These are phyloP conservation scores for Caracal caracal DNA, from an alignment of 2,113 vertebrate species.

Conservation along the genomic window DNA sequence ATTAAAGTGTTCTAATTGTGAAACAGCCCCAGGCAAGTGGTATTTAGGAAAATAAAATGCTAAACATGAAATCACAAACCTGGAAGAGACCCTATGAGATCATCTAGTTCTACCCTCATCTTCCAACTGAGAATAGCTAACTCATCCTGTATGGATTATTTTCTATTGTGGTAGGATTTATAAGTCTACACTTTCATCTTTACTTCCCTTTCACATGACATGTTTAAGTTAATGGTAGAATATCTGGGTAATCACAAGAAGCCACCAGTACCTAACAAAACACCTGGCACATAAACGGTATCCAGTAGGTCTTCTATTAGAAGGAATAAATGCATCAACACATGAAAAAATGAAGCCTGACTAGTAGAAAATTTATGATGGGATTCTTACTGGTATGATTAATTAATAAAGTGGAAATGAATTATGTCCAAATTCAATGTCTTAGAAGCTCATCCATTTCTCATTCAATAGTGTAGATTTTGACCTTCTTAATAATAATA, in stretches of 20 bases:
- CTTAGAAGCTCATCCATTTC: not conserved
- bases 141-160: not conserved
- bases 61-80: not conserved
- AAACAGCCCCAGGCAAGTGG: constrained; percentile 34
- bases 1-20: constrained; percentile 31
- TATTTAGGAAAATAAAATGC: constrained; percentile 51
- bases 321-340: not conserved
- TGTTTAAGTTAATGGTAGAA: constrained; percentile 12
- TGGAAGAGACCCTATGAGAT: not conserved
- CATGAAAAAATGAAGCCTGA: not conserved
- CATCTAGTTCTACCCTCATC: not conserved
- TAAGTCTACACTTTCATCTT: not conserved
- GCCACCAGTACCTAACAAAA: not conserved
- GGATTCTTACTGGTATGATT: not conserved
- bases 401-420: constrained; percentile 33
- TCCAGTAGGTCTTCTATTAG: not conserved
- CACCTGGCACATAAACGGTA: not conserved
- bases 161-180: constrained; percentile 35
- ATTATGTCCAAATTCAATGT: not conserved
- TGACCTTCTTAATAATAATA: constrained; percentile 13
- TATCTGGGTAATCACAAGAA: constrained; percentile 32
- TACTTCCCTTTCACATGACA: not conserved
- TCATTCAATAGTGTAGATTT: not conserved
- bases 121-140: not conserved
- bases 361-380: not conserved